Conservation (phyloP, 2,888 invertebrate genomes). For the Anthophora plumipes region DNA sequence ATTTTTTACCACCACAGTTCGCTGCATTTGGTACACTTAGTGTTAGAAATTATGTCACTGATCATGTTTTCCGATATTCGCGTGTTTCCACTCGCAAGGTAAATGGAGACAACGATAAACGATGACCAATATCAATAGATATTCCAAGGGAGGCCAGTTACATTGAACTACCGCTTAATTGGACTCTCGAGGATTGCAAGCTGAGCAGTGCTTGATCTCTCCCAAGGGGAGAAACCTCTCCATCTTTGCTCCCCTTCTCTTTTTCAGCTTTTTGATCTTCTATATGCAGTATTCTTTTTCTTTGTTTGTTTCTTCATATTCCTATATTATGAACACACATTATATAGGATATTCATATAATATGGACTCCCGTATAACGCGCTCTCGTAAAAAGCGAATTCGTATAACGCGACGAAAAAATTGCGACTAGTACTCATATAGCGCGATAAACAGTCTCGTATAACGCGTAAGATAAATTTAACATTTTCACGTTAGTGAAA, state of each 20-base stretch:
- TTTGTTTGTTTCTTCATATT: constrained; percentile 17
- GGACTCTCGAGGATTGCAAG: constrained; percentile 64
- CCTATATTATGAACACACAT: too few relatives aligned
- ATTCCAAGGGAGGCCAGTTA: constrained; percentile 60
- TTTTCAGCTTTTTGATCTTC: background rate
- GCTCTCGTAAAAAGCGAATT: too few relatives aligned
- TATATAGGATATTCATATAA: too few relatives aligned
- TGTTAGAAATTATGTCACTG: background rate
- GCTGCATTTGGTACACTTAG: background rate
- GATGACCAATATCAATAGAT: constrained; percentile 49
- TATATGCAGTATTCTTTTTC: constrained; percentile 3
- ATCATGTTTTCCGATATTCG: constrained; percentile 28
- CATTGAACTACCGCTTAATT: constrained; percentile 75
- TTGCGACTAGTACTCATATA: too few relatives aligned
- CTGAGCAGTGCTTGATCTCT: constrained; percentile 79
- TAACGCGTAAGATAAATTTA: too few relatives aligned
- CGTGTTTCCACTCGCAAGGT: constrained; percentile 81
- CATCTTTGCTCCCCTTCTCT: constrained; percentile 25
- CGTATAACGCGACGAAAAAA: too few relatives aligned
- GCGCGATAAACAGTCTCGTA: too few relatives aligned
- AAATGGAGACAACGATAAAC: constrained; percentile 76
- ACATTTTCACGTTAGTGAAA: too few relatives aligned
- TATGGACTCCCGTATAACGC: too few relatives aligned
- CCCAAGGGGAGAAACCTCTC: constrained; percentile 76
- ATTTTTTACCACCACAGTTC: background rate